A percentile compares a stretch with the other conserved stretches of the same genome.
Conservation (phyloP, 2,797 vertebrate genomes). For the Tenualosa ilisha region DNA sequence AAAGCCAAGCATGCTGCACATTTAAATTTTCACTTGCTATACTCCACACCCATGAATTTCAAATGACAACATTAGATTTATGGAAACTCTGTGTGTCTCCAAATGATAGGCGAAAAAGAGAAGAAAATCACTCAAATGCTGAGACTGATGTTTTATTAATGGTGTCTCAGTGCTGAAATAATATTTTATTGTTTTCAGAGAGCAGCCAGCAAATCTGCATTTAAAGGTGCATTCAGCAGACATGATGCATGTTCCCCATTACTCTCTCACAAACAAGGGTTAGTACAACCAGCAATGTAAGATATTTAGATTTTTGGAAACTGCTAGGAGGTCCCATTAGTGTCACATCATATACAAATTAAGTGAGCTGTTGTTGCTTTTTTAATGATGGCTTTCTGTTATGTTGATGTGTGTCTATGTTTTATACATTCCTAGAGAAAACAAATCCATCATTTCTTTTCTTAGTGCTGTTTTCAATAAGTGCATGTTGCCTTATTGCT, state of each 20-base stretch:
- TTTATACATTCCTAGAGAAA: too few species aligned
- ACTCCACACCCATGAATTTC: conserved; percentile 22
- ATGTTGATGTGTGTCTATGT: too few species aligned
- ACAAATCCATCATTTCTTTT: background rate
- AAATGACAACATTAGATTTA: conserved; percentile 21
- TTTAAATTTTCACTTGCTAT: conserved; percentile 21
- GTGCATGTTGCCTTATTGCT: background rate
- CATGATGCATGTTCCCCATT: background rate
- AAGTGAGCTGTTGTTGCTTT: background rate
- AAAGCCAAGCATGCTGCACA: conserved; percentile 15
- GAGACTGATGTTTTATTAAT: conserved; percentile 22
- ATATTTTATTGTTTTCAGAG: conserved; percentile 18
- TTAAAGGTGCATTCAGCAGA: background rate
- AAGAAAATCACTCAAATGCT: conserved; percentile 19
- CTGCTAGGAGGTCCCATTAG: background rate
- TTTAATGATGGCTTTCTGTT: background rate
- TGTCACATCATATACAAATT: background rate
- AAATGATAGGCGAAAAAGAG: conserved; percentile 4
- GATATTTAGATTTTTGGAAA: background rate
- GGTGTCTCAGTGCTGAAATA: conserved; percentile 5
- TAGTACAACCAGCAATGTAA: background rate
- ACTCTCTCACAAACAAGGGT: background rate
- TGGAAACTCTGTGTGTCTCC: conserved; percentile 11
- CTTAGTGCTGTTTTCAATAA: background rate
- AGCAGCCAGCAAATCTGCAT: conserved; percentile 22